Evolutionary conservation across 2,113 vertebrate species (phyloP).

Genomic region (Agelaius phoeniceus): DNA sequence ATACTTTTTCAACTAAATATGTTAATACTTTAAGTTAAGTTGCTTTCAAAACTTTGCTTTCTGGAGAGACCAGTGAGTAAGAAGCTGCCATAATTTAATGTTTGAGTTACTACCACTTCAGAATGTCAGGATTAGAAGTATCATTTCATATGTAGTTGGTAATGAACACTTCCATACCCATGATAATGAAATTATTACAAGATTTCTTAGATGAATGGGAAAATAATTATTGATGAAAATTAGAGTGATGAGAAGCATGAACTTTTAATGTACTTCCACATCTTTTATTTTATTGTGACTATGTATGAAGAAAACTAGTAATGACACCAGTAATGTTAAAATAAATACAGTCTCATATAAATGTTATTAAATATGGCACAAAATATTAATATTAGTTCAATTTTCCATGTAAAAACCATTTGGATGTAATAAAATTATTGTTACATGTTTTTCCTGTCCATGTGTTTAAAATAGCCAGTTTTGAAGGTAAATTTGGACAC

Average conservation of each 20-base stretch:
- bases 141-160: not conserved
- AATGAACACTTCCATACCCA: not conserved
- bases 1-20: not conserved
- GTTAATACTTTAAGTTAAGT: not conserved
- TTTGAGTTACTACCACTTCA: not conserved
- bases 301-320: not conserved
- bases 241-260: not conserved
- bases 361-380: not conserved
- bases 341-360: not conserved
- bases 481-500: not conserved
- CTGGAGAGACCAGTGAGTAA: not conserved
- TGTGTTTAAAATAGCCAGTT: not conserved
- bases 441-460: not conserved
- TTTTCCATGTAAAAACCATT: not conserved
- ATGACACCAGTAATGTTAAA: not conserved
- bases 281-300: not conserved
- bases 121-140: not conserved
- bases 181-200: not conserved
- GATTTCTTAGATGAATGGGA: not conserved
- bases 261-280: not conserved
- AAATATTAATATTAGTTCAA: not conserved
- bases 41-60: not conserved
- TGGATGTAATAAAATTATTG: not conserved
- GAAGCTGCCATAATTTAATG: not conserved
- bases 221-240: not conserved